Base-by-base conservation (phyloP, 2,797 vertebrate genomes). In the Schizopygopsis malacanthus region DNA sequence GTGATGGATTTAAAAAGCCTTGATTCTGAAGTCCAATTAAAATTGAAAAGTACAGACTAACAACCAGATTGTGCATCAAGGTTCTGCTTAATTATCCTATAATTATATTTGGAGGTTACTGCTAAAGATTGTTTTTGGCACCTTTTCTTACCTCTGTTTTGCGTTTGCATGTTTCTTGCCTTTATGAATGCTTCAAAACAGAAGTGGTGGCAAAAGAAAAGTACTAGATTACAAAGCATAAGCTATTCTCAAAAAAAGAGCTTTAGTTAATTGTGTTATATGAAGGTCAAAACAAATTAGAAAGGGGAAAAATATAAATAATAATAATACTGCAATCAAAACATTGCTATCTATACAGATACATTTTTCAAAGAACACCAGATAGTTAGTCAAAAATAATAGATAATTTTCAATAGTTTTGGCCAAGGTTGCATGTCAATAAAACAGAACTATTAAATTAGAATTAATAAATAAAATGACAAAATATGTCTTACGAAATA, bases 1-100 rank as follows among this genome's bases (percentile, higher is more conserved):
- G 75, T 63, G 87, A 13, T 90, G 86, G 87, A 92, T 92, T 92
- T 88, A 90, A 90, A 94, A 92, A 89, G 84, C 85, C 65, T 84
- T 89, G 56, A 84, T 85, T 94, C 90, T 87, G 87, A 73, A 90
- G 88, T 89, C 91, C 89, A 94, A 95, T 96, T 96, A 93, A 92
- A 89, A 84, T 39, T 88, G 79, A 86, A 84, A 84, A 83, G 79
- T 90, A 43, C 7, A 77, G 83, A 86, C 20, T 81, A 52, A 84
- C 85, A 93, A 92, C 90, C 89, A 91, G 83, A 88, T 80, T 89
- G 78, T 90, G 88, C 92, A 89, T 92, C 88, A 90, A 90, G 89
- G 86, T 84, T 78, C 79, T 16, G 73, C 87, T 91, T 93, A 94
- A 95, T 95, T 94, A 94, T 91, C 70, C 33, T 82, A 85, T 86